Conservation (phyloP, 2,888 invertebrate genomes). For the Deilephila porcellus region DNA sequence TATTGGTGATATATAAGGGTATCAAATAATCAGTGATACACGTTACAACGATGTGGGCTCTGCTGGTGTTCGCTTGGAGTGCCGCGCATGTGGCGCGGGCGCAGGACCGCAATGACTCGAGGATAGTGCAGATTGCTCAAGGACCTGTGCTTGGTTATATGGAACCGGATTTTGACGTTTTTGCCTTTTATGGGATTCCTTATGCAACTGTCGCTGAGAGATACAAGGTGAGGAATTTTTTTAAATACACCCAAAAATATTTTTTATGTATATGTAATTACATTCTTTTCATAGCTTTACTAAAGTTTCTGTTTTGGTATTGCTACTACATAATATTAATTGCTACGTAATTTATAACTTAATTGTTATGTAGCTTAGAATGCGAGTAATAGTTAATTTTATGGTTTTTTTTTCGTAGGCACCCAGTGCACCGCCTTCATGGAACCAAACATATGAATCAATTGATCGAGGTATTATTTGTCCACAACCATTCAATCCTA, state of each 20-base stretch:
- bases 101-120: constrained; percentile 32
- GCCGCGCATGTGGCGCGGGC: not conserved
- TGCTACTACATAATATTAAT: not conserved
- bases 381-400: too few relatives aligned
- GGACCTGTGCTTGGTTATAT: constrained; percentile 55
- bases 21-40: not conserved
- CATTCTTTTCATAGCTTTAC: too few relatives aligned
- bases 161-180: constrained; percentile 45
- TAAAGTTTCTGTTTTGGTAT: too few relatives aligned
- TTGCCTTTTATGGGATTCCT: constrained; percentile 55
- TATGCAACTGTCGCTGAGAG: constrained; percentile 52
- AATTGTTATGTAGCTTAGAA: too few relatives aligned
- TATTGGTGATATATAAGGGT: not conserved
- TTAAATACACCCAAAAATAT: not conserved
- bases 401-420: constrained; percentile 35
- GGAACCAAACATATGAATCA: constrained; percentile 44
- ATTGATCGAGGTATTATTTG: constrained; percentile 37
- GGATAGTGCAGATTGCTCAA: constrained; percentile 47
- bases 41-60: not conserved
- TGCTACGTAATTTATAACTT: too few relatives aligned
- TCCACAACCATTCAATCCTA: constrained; percentile 31
- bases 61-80: constrained; percentile 2
- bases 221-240: constrained; percentile 17
- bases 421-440: constrained; percentile 41
- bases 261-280: too few relatives aligned